Percentiles rank a stretch among this genome's conserved stretches.
Evolutionary conservation across 2,888 invertebrate species (phyloP).

Genomic region (Malacosoma neustria): DNA sequence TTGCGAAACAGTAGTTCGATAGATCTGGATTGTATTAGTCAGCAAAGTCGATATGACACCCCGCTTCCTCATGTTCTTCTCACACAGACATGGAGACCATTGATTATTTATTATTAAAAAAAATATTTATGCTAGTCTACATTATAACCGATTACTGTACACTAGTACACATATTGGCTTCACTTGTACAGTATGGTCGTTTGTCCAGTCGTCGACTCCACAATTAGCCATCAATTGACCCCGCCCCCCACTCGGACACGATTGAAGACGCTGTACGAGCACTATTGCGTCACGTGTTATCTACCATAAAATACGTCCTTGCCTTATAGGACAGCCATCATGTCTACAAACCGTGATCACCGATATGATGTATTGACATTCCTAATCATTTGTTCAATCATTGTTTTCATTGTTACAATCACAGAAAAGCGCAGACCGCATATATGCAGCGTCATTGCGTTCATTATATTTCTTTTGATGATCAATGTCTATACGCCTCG

Average conservation of each 20-base stretch:
- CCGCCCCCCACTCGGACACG: constrained; percentile 41
- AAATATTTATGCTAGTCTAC: too few species aligned
- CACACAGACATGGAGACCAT: too few species aligned
- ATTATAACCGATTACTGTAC: too few species aligned
- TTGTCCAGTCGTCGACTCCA: constrained; percentile 27
- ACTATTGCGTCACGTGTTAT: constrained; percentile 27
- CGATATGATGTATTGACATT: constrained; percentile 13
- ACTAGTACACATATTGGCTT: too few species aligned
- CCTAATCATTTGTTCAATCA: constrained; percentile 13
- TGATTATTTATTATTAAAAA: too few species aligned
- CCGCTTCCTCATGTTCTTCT: too few species aligned
- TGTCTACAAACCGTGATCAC: constrained; percentile 20
- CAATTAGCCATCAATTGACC: constrained; percentile 67
- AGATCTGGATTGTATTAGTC: too few species aligned
- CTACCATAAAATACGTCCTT: constrained; percentile 24
- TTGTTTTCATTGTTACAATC: constrained; percentile 9
- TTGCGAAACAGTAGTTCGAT: too few species aligned
- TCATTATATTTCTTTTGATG: constrained; percentile 7
- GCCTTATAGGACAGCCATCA: constrained; percentile 18
- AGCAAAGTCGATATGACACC: too few species aligned
- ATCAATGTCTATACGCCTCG: neutral
- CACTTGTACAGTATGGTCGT: too few species aligned
- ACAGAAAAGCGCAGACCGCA: neutral
- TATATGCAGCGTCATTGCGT: neutral
- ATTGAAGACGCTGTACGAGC: constrained; percentile 26